Evolutionary conservation across 2,888 invertebrate species (phyloP).

Genomic region (Drepanosiphum platanoidis): DNA sequence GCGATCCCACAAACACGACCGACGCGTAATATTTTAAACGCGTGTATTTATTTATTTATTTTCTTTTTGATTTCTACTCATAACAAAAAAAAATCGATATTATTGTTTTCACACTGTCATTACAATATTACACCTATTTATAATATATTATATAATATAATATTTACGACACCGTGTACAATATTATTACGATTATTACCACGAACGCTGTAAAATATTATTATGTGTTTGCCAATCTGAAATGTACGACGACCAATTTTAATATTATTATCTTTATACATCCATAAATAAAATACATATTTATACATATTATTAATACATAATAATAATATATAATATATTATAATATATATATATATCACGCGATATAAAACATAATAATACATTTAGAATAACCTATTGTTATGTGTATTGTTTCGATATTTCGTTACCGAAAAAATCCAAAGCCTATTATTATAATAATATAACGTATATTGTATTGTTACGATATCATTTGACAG

Average conservation of each 20-base stretch:
- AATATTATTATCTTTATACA: neutral
- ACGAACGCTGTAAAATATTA: neutral
- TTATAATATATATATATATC: neutral
- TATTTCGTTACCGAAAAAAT: neutral
- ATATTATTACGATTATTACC: neutral
- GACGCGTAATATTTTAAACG: too few species aligned
- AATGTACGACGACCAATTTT: slow-evolving; percentile 50
- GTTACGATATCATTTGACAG: neutral
- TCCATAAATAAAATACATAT: neutral
- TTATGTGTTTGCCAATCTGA: neutral
- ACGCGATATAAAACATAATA: neutral
- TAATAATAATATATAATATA: neutral
- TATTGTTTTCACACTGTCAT: neutral
- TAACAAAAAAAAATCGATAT: neutral
- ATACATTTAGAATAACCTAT: neutral
- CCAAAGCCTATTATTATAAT: neutral
- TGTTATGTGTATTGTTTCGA: neutral
- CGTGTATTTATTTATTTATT: too few species aligned
- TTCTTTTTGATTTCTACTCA: too few species aligned
- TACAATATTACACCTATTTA: neutral
- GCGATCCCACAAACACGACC: too few species aligned
- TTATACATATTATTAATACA: neutral
- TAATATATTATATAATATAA: neutral
- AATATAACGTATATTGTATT: neutral
- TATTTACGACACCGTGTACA: neutral